phyloP scores from a whole-genome alignment of 2,113 vertebrate species.

The Plecotus auritus region DNA sequence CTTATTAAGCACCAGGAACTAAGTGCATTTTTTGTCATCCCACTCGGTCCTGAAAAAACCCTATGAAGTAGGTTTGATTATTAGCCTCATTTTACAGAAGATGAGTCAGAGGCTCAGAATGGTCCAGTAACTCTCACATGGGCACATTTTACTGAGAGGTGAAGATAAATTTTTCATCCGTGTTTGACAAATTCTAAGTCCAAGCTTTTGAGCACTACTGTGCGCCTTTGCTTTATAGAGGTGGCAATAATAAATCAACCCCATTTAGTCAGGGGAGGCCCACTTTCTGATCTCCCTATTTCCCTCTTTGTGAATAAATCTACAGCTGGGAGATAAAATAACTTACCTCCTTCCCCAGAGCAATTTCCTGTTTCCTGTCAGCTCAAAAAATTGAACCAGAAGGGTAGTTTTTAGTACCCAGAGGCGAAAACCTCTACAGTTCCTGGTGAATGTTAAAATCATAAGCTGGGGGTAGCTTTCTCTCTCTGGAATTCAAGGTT shows the following conservation, averaged over 20 bases:
- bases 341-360: background rate
- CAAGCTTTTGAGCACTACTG: background rate
- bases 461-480: background rate
- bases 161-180: background rate
- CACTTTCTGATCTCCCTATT: background rate
- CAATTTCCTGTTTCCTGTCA: background rate
- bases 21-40: background rate
- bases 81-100: background rate
- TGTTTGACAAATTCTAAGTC: conserved; percentile 11
- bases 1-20: background rate
- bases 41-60: background rate
- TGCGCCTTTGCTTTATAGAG: conserved; percentile 6
- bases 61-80: background rate
- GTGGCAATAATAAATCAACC: conserved; percentile 24
- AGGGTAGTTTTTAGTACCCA: background rate
- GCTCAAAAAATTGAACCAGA: conserved; percentile 1
- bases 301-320: conserved; percentile 27
- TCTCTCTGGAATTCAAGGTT: conserved; percentile 32
- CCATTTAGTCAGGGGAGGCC: background rate
- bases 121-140: background rate
- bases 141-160: background rate
- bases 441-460: conserved; percentile 6
- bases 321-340: conserved; percentile 12
- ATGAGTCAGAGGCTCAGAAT: background rate
- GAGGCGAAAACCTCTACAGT: background rate